A percentile compares a stretch with the other conserved stretches of the same genome.
Conservation (phyloP, 1,140 invertebrate genomes). For the Capitella teleta region DNA sequence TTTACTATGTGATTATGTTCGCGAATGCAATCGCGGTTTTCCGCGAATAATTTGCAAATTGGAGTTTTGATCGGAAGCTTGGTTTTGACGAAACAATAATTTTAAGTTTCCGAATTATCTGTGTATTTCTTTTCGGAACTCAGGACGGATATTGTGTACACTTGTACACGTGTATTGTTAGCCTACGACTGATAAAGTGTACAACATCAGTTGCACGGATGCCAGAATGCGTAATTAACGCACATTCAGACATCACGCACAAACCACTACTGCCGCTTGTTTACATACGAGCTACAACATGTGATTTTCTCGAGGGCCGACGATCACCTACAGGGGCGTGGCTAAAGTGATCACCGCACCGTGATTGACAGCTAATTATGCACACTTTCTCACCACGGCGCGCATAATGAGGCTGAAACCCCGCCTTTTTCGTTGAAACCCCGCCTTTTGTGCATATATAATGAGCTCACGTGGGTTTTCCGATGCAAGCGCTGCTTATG, state of each 20-base stretch:
- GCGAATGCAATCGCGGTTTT: background rate
- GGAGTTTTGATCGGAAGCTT: background rate
- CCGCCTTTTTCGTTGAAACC: background rate
- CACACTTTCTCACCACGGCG: background rate
- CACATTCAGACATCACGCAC: background rate
- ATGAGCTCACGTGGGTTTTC: background rate
- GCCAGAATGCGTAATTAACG: background rate
- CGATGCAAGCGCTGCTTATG: constrained; percentile 13
- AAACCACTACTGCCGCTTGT: background rate
- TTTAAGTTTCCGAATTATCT: background rate
- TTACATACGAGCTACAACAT: background rate
- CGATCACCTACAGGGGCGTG: constrained; percentile 1
- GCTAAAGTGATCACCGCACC: background rate
- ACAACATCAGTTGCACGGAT: background rate
- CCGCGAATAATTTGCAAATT: background rate
- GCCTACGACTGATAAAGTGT: background rate
- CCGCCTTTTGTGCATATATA: background rate
- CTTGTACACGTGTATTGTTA: background rate
- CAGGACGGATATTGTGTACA: background rate
- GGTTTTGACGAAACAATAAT: background rate
- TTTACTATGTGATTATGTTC: background rate
- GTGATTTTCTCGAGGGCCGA: background rate
- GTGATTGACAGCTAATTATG: background rate
- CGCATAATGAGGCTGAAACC: background rate
- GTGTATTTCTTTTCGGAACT: background rate